Evolutionary conservation across 53 echinoderm and acorn worm genomes (phyloP).

Genomic region (Crossaster papposus): DNA sequence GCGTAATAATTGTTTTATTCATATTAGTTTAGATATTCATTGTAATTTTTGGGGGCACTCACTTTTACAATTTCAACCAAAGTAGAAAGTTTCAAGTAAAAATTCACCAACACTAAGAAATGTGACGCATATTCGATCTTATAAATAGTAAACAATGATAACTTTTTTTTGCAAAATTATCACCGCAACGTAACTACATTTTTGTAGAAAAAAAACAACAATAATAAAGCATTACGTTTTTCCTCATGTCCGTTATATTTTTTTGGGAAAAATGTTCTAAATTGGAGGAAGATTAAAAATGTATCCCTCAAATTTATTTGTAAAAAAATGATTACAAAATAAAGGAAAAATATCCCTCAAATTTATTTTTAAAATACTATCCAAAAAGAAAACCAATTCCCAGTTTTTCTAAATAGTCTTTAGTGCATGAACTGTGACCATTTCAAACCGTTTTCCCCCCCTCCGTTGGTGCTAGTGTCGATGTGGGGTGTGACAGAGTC

Average conservation of each 20-base stretch:
- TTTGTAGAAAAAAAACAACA: no score
- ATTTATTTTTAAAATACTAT: no score
- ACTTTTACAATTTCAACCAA: neutral
- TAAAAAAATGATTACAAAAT: neutral
- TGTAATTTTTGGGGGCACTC: neutral
- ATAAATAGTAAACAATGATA: no score
- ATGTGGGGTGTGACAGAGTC: conserved; percentile 2
- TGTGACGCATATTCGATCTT: no score
- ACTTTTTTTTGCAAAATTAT: no score
- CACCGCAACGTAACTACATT: no score
- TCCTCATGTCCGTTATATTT: no score
- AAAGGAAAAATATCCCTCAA: no score
- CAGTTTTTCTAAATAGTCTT: neutral
- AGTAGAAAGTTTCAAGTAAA: neutral
- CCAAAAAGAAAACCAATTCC: neutral
- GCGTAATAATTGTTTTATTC: neutral
- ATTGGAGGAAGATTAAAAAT: neutral
- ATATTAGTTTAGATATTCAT: neutral
- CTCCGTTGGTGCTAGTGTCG: conserved; percentile 25
- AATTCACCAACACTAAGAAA: neutral
- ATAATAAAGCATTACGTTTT: no score
- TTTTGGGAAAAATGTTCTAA: neutral
- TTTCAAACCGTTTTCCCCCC: neutral
- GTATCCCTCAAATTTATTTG: neutral
- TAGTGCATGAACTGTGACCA: conserved; percentile 8